Evolutionary conservation across 2,797 vertebrate genomes (phyloP).

Genomic region (Cryptoprocta ferox): DNA sequence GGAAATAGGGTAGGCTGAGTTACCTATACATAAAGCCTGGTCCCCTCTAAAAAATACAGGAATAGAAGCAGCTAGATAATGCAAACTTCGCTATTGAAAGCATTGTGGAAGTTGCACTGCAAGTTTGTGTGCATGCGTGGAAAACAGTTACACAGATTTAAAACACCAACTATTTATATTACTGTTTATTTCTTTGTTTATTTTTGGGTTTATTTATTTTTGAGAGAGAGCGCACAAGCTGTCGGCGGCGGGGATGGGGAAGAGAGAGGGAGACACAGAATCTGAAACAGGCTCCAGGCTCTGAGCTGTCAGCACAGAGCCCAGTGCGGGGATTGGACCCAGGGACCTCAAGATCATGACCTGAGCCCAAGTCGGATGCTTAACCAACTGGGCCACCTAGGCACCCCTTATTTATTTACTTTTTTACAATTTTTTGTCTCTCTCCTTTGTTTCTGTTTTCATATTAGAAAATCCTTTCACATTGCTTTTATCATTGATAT

Average conservation of each 20-base stretch:
- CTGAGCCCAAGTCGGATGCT: no score
- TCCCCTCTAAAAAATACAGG: not conserved
- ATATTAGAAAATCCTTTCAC: not conserved
- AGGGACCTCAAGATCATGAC: no score
- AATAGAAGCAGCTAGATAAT: constrained; percentile 5
- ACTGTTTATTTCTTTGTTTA: not conserved
- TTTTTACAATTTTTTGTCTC: constrained; percentile 11
- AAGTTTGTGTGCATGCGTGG: not conserved
- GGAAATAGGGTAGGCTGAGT: constrained; percentile 14
- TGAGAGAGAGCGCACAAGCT: no score
- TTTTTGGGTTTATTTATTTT: no score
- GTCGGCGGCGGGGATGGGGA: no score
- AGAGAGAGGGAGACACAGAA: no score
- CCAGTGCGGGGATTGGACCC: no score
- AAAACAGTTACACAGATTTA: constrained; percentile 15
- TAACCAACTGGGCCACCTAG: no score
- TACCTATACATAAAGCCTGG: constrained; percentile 14
- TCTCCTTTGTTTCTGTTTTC: constrained; percentile 53
- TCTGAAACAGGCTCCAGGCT: no score
- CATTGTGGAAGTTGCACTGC: constrained; percentile 12
- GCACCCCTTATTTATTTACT: no score
- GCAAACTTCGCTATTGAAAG: not conserved
- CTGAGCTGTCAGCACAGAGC: no score
- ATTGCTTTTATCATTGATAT: constrained; percentile 31
- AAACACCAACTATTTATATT: constrained; percentile 13